A percentile compares a stretch with the other conserved stretches of the same genome.
phyloP scores from a whole-genome alignment of 2,113 vertebrate genomes.

The Nipponia nippon region DNA sequence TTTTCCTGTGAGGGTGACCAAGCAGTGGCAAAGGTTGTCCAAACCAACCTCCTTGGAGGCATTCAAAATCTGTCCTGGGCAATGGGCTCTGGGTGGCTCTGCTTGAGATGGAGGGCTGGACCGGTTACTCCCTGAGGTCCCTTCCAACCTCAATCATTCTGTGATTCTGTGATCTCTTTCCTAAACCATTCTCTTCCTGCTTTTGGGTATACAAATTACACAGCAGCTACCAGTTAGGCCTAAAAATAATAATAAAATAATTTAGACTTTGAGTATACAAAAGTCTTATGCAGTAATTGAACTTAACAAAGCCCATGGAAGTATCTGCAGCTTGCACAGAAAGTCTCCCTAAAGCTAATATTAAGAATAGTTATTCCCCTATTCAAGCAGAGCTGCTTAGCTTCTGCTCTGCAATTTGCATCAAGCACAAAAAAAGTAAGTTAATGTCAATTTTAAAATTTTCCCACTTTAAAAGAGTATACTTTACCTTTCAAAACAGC shows the following conservation, averaged over 20 bases:
- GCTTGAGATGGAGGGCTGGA: not conserved
- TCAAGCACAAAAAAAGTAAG: not conserved
- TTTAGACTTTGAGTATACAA: not conserved
- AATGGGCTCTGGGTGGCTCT: accelerated
- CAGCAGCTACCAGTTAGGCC: not conserved
- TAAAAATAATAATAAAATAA: not conserved
- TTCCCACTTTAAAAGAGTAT: not conserved
- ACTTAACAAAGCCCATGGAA: not conserved
- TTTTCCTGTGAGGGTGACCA: not conserved
- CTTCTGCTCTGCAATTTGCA: not conserved
- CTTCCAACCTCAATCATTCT: not conserved
- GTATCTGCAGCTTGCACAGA: not conserved
- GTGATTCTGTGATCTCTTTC: not conserved
- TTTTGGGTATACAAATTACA: not conserved
- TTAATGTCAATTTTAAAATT: not conserved
- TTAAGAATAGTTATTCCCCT: not conserved
- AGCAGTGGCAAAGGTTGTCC: not conserved
- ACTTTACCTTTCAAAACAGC: not conserved
- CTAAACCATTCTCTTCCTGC: not conserved
- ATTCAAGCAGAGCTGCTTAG: not conserved
- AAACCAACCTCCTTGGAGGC: not conserved
- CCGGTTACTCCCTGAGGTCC: not conserved
- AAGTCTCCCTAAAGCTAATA: not conserved
- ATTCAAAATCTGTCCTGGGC: not conserved
- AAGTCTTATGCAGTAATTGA: not conserved